Percentiles rank a stretch among this genome's conserved stretches.
phyloP scores from a whole-genome alignment of 2,888 invertebrate genomes.

The Hypena proboscidalis region DNA sequence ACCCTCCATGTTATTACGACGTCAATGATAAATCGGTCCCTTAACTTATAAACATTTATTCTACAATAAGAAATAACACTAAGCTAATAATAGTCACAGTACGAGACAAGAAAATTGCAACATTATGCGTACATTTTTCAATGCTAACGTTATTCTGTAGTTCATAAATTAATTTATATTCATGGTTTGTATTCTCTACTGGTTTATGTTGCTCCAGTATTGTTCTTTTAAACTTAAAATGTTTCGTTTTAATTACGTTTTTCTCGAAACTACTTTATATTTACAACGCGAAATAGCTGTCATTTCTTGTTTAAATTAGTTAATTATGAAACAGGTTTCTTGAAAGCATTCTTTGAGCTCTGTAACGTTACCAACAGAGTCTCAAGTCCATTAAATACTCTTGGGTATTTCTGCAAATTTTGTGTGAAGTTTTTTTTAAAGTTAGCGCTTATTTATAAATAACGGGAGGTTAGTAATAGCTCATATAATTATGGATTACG shows the following conservation, averaged over 20 bases:
- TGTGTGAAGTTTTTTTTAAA: too few relatives aligned
- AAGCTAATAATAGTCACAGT: constrained; percentile 13
- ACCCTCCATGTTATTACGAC: too few relatives aligned
- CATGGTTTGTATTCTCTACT: constrained; percentile 37
- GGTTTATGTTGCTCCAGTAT: constrained; percentile 26
- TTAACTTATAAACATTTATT: not conserved
- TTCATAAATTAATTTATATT: constrained; percentile 43
- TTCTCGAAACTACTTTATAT: constrained; percentile 28
- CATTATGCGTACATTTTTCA: constrained; percentile 25
- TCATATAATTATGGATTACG: too few relatives aligned
- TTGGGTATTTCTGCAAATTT: too few relatives aligned
- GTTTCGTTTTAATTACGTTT: constrained; percentile 41
- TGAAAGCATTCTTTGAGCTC: too few relatives aligned
- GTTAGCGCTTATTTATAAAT: too few relatives aligned
- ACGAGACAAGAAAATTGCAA: constrained; percentile 15
- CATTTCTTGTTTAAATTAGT: not conserved
- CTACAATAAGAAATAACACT: not conserved
- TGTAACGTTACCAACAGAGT: too few relatives aligned
- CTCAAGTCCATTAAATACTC: too few relatives aligned
- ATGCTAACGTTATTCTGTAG: constrained; percentile 32
- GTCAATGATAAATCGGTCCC: too few relatives aligned
- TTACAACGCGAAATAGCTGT: constrained; percentile 10
- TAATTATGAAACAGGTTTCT: too few relatives aligned
- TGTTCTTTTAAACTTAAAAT: constrained; percentile 27
- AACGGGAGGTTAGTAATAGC: too few relatives aligned